Evolutionary conservation across 2,113 vertebrate genomes (phyloP).

Genomic region (Oncorhynchus gorbuscha): DNA sequence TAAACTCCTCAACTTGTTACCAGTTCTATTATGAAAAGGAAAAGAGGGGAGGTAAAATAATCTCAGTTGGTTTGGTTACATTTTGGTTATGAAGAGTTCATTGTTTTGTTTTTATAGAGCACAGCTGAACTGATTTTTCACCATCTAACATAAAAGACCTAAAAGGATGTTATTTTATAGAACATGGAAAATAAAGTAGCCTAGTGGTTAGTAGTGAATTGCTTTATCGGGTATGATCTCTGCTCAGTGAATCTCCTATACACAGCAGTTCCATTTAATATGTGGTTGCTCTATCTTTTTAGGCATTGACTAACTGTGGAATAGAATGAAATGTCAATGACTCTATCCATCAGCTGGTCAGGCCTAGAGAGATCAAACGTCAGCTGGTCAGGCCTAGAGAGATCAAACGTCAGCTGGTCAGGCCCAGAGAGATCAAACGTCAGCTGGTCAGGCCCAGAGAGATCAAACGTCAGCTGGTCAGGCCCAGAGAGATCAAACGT

Average conservation of each 20-base stretch:
- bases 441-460: too few relatives aligned
- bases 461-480: too few relatives aligned
- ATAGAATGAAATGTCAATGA: not conserved
- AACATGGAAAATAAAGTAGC: not conserved
- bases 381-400: too few relatives aligned
- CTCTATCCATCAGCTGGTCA: not conserved
- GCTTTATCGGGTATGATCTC: not conserved
- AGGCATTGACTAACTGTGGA: not conserved
- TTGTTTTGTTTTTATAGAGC: conserved; percentile 51
- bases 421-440: too few relatives aligned
- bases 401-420: too few relatives aligned
- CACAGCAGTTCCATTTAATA: not conserved
- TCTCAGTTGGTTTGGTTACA: conserved; percentile 34
- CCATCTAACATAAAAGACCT: conserved; percentile 10
- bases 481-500: too few relatives aligned
- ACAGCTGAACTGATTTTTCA: conserved; percentile 37
- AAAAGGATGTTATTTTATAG: not conserved
- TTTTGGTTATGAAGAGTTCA: conserved; percentile 46
- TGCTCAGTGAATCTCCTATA: not conserved
- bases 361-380: too few relatives aligned
- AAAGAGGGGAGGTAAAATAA: conserved; percentile 31
- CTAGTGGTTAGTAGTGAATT: not conserved
- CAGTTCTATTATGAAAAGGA: conserved; percentile 38
- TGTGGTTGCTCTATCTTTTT: not conserved
- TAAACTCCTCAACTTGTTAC: conserved; percentile 39